A percentile compares a stretch with the other conserved stretches of the same genome.
These are phyloP conservation scores for Bombus affinis DNA, from an alignment of 1,140 invertebrate genomes.

Conservation along the genomic window DNA sequence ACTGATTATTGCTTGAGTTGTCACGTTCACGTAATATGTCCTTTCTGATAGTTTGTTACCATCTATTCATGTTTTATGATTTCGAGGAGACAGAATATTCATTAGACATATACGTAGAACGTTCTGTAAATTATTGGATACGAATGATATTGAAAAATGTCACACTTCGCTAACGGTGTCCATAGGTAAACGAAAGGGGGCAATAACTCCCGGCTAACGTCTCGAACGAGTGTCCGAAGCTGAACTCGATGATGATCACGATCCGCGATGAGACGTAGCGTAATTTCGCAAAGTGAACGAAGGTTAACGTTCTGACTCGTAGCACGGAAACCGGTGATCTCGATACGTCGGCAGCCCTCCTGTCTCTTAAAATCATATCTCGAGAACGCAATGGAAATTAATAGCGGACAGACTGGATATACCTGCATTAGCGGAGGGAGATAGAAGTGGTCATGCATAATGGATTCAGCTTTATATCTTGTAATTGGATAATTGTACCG, in stretches of 20 bases:
- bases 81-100: background rate
- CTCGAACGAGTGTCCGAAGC: background rate
- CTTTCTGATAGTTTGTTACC: background rate
- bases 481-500: slow-evolving; percentile 64
- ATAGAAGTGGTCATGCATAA: slow-evolving; percentile 54
- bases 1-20: background rate
- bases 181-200: too few species aligned
- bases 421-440: slow-evolving; percentile 11
- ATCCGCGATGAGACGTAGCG: slow-evolving; percentile 4
- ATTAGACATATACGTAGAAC: background rate
- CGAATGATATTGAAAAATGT: background rate
- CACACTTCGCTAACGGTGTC: background rate
- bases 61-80: background rate
- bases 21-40: background rate
- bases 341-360: slow-evolving; percentile 25
- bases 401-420: slow-evolving; percentile 24
- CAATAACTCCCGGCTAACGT: background rate
- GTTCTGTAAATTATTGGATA: background rate
- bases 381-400: slow-evolving; percentile 56
- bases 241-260: slow-evolving; percentile 14
- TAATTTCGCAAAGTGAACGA: slow-evolving; percentile 19
- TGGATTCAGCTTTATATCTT: slow-evolving; percentile 60
- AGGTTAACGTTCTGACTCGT: slow-evolving; percentile 27
- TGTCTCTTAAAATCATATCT: slow-evolving; percentile 47
- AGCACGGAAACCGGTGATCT: background rate